Evolutionary conservation across 2,888 invertebrate species (phyloP), one percentile per base, ranked within the genome.

Genomic region (Athrips mouffetella): DNA sequence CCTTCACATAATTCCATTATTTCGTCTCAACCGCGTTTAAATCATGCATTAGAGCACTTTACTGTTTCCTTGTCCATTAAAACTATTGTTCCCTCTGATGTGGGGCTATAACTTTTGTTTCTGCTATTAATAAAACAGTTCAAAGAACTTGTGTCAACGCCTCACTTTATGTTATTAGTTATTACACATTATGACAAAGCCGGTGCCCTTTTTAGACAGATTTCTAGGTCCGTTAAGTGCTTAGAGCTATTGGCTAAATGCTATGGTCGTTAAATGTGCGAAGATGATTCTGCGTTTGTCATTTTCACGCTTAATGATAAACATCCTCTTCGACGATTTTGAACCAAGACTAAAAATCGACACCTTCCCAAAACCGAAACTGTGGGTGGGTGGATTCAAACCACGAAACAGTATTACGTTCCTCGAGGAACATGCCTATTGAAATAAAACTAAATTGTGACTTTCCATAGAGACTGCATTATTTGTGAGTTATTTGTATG

Each of bases 31-130:
- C 57, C 21, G n/a, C 62, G 63, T 23, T 64, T 71, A 71, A 71
- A 71, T 67, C 64, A 66, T 37, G 51, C 58, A 61, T 55, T 56
- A 54, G 45, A n/a, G 33, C 47, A 70, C 73, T 76, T 73, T 67
- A 76, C 70, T 70, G 18, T 74, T 78, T 76, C 75, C 76, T 74
- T 63, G 62, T 56, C 58, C 62, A 66, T 73, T 64, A 71, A 48
- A 44, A 11, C 65, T 58, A 70, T 71, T 68, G 66, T 65, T 68
- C 65, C 65, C 54, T 76, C 66, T 74, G 74, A 72, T 70, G 73
- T 76, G 54, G 62, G 57, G 70, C 59, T 55, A 67, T 78, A 76
- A 78, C 78, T 60, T 71, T 62, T 63, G 62, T 60, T 62, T 60
- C 63, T 47, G 63, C 76, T 70, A 70, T 73, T 70, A 72, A 74